Evolutionary conservation across 2,113 vertebrate genomes (phyloP).

Genomic region (Ascaphus truei): DNA sequence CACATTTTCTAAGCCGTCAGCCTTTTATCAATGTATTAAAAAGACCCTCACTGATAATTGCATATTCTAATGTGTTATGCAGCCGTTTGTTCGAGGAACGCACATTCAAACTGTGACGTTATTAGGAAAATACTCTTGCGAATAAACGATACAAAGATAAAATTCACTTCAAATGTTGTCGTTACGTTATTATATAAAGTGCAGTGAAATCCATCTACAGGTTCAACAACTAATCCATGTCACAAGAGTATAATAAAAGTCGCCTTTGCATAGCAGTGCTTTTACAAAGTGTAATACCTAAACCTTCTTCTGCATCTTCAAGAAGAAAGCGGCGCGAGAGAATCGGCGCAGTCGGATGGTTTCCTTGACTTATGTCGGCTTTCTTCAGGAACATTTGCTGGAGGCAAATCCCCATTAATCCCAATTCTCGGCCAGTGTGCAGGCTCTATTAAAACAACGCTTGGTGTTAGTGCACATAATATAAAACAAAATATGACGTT

Average conservation of each 20-base stretch:
- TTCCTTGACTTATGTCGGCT: constrained; percentile 55
- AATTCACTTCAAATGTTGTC: constrained; percentile 72
- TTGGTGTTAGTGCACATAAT: constrained; percentile 30
- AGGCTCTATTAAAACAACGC: constrained; percentile 57
- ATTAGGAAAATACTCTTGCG: constrained; percentile 79
- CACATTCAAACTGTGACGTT: constrained; percentile 67
- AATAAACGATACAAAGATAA: constrained; percentile 80
- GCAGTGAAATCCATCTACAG: constrained; percentile 72
- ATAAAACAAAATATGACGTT: background rate
- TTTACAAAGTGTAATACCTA: constrained; percentile 55
- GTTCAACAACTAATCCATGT: constrained; percentile 65
- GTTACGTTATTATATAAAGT: constrained; percentile 77
- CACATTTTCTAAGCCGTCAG: background rate
- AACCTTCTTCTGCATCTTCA: constrained; percentile 55
- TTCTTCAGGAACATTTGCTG: constrained; percentile 71
- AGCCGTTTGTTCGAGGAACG: constrained; percentile 55
- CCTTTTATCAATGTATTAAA: constrained; percentile 36
- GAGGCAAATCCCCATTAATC: constrained; percentile 71
- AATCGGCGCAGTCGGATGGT: constrained; percentile 60
- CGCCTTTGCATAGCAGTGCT: constrained; percentile 78
- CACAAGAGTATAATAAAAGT: constrained; percentile 63
- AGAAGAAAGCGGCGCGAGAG: constrained; percentile 57
- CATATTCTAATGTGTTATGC: constrained; percentile 57
- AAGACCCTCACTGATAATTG: constrained; percentile 63
- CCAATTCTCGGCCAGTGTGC: constrained; percentile 64